Base-by-base conservation (phyloP, 2,797 vertebrate species). In the Coccyzus lansbergi region DNA sequence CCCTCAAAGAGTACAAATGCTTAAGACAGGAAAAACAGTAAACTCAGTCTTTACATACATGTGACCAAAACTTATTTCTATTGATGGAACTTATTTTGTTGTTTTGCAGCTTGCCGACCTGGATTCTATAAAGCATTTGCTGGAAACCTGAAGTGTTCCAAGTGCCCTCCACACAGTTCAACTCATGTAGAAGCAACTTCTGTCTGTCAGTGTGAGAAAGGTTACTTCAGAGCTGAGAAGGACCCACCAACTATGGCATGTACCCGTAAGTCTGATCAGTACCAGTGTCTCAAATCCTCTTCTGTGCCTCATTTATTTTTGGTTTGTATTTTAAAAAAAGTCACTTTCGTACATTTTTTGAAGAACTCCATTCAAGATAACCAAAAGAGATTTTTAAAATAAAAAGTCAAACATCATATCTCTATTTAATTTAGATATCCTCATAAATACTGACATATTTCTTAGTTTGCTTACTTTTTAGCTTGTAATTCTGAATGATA, bases 71-170 rank as follows among this genome's bases (percentile, higher is more conserved):
- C 52, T 49, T 60, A 24, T 40, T 83, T 81, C 72, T 65, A 6
- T 48, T 96, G 40, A 77, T 77, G 63, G 79, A 75, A 84, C 16
- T 24, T 86, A 1, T 58, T 86, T 89, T 97, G 69, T 79, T 96
- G 3, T 94, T 94, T 96, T 91, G 64, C 97, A 99, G 99, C 99
- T 60, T 99, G 99, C 96, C 98, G 97, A 69, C 98, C 98, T 71
- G 99, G 99, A 93, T 99, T 99, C 98, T 99, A 99, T 97, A 99
- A 99, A 97, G 98, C 99, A 5, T 98, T 99, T 95, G 98, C 99
- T 77, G 99, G 99, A 82, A 99, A 99, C 86, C 98, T 98, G 90
- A 99, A 98, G 96, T 99, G 99, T 82, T 99, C 98, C 94, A 99
- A 99, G 96, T 99, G 99, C 77, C 99, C 99, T 85, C 99, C 99